Evolutionary conservation across 2,113 vertebrate genomes (phyloP).

Genomic region (Edolisoma coerulescens): DNA sequence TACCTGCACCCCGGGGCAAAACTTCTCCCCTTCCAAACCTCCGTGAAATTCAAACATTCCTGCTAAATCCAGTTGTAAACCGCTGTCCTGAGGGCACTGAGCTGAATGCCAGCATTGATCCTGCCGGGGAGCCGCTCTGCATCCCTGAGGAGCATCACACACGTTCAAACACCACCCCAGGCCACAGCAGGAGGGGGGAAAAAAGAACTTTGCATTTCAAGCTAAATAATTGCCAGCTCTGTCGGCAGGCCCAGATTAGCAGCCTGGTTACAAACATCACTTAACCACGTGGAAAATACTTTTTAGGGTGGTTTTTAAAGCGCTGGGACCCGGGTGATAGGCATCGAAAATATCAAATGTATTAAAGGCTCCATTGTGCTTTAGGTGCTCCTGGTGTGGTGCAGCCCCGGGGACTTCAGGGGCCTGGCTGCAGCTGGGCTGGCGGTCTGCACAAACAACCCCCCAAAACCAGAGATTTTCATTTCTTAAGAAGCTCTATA

Average conservation of each 20-base stretch:
- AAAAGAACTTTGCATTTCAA: background rate
- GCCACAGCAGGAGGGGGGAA: accelerated
- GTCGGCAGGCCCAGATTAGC: background rate
- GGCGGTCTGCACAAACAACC: conserved; percentile 22
- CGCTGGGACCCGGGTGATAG: background rate
- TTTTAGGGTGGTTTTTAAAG: background rate
- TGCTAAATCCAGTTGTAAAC: background rate
- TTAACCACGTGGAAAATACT: background rate
- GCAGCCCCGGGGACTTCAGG: background rate
- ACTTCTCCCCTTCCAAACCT: background rate
- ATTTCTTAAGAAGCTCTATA: background rate
- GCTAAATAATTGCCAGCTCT: background rate
- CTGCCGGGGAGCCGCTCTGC: background rate
- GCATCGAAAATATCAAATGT: background rate
- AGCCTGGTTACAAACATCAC: background rate
- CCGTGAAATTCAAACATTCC: background rate
- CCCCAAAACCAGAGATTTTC: background rate
- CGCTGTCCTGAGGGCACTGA: background rate
- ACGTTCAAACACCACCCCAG: background rate
- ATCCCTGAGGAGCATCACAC: background rate
- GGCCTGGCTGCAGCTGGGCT: background rate
- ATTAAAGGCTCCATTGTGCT: background rate
- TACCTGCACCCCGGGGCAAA: background rate
- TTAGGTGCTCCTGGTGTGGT: background rate
- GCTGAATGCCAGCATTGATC: background rate